Percentiles rank a stretch among this genome's conserved stretches.
Conservation (phyloP, 2,797 vertebrate genomes). For the Hybognathus amarus region DNA sequence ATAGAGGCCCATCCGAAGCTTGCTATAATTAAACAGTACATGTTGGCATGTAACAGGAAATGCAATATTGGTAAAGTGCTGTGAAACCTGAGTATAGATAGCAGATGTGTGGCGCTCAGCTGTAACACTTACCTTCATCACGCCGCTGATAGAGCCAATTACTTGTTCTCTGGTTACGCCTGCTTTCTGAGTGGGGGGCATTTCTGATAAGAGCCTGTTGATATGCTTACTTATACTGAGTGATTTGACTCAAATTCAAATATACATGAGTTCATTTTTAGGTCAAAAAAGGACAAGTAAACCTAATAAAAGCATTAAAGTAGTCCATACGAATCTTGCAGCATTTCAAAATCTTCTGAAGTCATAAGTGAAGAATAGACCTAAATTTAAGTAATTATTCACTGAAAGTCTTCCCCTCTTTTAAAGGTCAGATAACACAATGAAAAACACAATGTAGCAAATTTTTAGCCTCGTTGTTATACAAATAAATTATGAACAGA, state of each 20-base stretch:
- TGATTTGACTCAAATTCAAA: conserved; percentile 26
- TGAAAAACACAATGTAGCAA: no score
- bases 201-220: conserved; percentile 74
- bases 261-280: neutral
- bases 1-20: conserved; percentile 46
- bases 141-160: conserved; percentile 74
- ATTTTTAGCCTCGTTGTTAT: no score
- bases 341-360: neutral
- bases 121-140: conserved; percentile 73
- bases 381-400: neutral
- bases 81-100: conserved; percentile 77
- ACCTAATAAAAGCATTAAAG: conserved; percentile 1
- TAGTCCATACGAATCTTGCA: neutral
- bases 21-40: conserved; percentile 33
- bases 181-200: conserved; percentile 68
- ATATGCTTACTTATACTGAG: conserved; percentile 48
- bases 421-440: neutral
- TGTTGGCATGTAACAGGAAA: conserved; percentile 70
- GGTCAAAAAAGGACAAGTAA: neutral
- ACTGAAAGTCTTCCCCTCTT: neutral
- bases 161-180: conserved; percentile 75
- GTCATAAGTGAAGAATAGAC: neutral
- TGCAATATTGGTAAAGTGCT: conserved; percentile 77
- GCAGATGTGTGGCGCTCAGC: conserved; percentile 73
- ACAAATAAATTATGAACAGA: no score